phyloP scores from a whole-genome alignment of 2,113 vertebrate species.

The Loxodonta africana region DNA sequence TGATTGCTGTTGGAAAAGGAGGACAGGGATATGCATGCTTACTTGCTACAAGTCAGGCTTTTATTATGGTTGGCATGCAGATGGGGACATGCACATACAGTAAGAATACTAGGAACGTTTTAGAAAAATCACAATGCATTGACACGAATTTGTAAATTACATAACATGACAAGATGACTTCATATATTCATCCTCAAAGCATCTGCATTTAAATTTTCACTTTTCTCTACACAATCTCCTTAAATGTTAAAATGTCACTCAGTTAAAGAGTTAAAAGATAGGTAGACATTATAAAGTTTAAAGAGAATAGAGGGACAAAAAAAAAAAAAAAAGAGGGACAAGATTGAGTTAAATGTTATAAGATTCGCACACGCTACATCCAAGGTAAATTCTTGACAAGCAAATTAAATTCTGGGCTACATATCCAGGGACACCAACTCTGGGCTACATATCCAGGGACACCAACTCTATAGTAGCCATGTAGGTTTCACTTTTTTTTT shows the following conservation, averaged over 20 bases:
- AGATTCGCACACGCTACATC: constrained; percentile 22
- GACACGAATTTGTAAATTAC: not conserved
- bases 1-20: constrained; percentile 90
- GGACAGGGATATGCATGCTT: constrained; percentile 42
- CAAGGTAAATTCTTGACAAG: constrained; percentile 72
- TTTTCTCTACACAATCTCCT: not conserved
- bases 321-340: constrained; percentile 4
- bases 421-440: constrained; percentile 7
- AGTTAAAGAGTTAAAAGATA: constrained; percentile 15
- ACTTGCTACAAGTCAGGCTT: not conserved
- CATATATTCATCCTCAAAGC: not conserved
- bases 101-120: not conserved
- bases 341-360: constrained; percentile 21
- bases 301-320: not conserved
- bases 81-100: not conserved
- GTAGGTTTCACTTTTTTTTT: not conserved
- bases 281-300: not conserved
- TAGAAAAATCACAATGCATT: not conserved
- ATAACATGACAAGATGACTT: not conserved
- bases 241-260: not conserved
- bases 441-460: no score
- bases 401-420: constrained; percentile 62
- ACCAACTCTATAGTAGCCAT: not conserved
- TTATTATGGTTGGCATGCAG: not conserved
- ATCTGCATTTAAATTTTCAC: not conserved